Conservation (phyloP, 2,888 invertebrate species). For the Theodoxus fluviatilis region DNA sequence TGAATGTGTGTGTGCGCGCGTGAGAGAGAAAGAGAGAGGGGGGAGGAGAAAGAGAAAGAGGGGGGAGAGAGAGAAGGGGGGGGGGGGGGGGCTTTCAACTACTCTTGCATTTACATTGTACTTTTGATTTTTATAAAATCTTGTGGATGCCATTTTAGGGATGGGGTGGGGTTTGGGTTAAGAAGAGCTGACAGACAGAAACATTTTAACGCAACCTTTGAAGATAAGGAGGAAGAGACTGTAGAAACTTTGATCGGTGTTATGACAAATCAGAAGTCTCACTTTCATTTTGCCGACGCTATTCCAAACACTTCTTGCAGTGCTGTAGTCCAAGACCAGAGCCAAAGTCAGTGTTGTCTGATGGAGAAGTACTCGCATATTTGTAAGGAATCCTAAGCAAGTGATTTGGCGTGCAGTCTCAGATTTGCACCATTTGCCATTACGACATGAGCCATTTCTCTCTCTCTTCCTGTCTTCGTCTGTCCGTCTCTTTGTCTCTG, state of each 20-base stretch:
- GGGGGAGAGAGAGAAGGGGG: slow-evolving; percentile 8
- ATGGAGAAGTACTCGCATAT: too few relatives aligned
- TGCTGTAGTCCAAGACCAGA: too few relatives aligned
- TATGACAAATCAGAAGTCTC: too few relatives aligned
- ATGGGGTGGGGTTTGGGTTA: neutral
- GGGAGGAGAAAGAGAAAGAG: neutral
- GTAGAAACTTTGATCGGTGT: too few relatives aligned
- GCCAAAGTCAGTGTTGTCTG: too few relatives aligned
- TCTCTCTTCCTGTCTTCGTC: neutral
- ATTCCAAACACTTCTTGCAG: too few relatives aligned
- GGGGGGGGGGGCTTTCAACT: neutral
- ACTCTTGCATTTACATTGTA: neutral
- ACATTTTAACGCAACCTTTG: too few relatives aligned
- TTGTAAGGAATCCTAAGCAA: too few relatives aligned
- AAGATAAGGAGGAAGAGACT: too few relatives aligned
- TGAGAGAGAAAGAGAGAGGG: neutral
- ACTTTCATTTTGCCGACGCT: too few relatives aligned
- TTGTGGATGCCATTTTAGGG: neutral
- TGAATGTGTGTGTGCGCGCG: slow-evolving; percentile 2
- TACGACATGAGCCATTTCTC: neutral
- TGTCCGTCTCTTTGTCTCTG: neutral
- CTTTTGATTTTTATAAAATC: neutral
- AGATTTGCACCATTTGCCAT: too few relatives aligned
- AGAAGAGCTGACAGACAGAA: neutral
- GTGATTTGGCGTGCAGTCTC: too few relatives aligned